Evolutionary conservation across 2,797 vertebrate species (phyloP).

Genomic region (Megalops cyprinoides): DNA sequence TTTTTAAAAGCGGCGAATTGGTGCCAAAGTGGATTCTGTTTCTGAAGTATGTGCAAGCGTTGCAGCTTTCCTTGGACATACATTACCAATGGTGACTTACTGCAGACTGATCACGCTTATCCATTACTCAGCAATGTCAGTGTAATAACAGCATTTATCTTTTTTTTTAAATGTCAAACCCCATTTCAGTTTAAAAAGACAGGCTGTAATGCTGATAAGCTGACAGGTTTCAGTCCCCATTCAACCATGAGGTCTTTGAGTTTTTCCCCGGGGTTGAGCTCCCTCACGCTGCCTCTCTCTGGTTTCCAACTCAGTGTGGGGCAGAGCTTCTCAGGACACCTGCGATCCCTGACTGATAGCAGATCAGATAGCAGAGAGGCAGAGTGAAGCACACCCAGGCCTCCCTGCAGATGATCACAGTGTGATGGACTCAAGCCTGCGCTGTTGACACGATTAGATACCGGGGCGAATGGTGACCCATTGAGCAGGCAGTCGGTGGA

Average conservation of each 20-base stretch:
- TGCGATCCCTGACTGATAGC: constrained; percentile 16
- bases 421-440: constrained; percentile 61
- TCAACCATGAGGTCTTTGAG: not conserved
- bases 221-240: not conserved
- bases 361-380: constrained; percentile 43
- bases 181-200: too few relatives aligned
- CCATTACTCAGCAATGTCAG: constrained; percentile 20
- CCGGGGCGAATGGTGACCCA: constrained; percentile 46
- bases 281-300: not conserved
- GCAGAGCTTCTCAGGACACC: not conserved
- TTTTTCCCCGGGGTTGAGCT: not conserved
- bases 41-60: constrained; percentile 15
- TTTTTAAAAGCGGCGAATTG: not conserved
- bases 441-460: constrained; percentile 62
- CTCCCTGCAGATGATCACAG: constrained; percentile 63
- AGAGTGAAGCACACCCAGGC: constrained; percentile 50
- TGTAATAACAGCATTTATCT: not conserved
- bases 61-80: not conserved
- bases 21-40: constrained; percentile 1
- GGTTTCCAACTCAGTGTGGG: not conserved
- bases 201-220: not conserved
- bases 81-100: constrained; percentile 17
- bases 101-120: constrained; percentile 27
- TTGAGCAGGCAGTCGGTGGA: not conserved
- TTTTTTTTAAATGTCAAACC: too few relatives aligned